Conservation (phyloP, 2,888 invertebrate species). For the Sphinx pinastri region DNA sequence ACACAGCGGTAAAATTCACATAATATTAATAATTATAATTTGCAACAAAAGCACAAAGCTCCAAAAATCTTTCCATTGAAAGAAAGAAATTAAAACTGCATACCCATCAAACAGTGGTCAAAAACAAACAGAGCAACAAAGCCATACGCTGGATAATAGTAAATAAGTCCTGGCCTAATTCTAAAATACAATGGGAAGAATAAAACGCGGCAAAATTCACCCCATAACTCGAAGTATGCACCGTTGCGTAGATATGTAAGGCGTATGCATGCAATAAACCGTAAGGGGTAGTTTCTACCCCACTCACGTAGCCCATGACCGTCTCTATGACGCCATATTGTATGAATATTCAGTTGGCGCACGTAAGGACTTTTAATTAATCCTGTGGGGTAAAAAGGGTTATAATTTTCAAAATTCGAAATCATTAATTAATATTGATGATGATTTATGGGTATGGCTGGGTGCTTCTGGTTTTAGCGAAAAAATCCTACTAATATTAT, state of each 20-base stretch:
- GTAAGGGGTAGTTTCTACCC: conserved; percentile 28
- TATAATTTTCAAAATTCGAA: background rate
- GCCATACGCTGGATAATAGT: no score
- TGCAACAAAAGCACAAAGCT: no score
- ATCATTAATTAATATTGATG: background rate
- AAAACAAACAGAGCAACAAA: background rate
- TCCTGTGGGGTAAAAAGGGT: conserved; percentile 15
- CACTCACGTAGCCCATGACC: conserved; percentile 33
- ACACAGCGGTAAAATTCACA: no score
- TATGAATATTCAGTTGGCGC: conserved; percentile 32
- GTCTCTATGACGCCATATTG: conserved; percentile 31
- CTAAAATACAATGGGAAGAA: background rate
- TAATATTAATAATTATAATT: no score
- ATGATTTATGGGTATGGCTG: background rate
- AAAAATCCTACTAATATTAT: no score
- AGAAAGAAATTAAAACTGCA: no score
- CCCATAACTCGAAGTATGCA: conserved; percentile 20
- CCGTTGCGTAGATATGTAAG: conserved; percentile 1
- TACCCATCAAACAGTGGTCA: background rate
- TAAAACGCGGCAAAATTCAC: conserved; percentile 1
- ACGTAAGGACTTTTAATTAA: conserved; percentile 32
- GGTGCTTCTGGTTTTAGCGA: no score
- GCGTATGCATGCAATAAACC: conserved; percentile 19
- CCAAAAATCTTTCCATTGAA: no score
- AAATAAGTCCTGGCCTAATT: background rate